A percentile compares a stretch with the other conserved stretches of the same genome.
Conservation (phyloP, 2,888 invertebrate genomes). For the Dendrolimus houi region DNA sequence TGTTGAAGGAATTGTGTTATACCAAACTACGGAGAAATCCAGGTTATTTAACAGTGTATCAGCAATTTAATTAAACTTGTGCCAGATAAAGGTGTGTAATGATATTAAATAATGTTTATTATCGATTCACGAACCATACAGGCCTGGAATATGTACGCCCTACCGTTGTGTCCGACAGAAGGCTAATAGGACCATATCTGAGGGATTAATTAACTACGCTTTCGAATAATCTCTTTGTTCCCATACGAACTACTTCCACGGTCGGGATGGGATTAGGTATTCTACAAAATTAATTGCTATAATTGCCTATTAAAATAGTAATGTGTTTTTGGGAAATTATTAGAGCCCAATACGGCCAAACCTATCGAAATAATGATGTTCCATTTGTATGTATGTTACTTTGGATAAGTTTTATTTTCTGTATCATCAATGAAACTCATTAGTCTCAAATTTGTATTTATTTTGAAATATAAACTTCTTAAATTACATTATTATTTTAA, state of each 20-base stretch:
- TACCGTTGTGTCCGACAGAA: slow-evolving; percentile 13
- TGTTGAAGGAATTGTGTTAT: no score
- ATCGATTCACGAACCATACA: neutral
- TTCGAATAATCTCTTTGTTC: slow-evolving; percentile 40
- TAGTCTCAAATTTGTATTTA: no score
- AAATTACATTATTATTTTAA: no score
- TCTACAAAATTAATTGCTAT: slow-evolving; percentile 23
- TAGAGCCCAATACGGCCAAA: slow-evolving; percentile 12
- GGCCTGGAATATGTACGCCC: slow-evolving; percentile 6
- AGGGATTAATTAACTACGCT: slow-evolving; percentile 51
- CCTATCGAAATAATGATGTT: no score
- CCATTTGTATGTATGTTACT: no score
- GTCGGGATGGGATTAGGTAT: slow-evolving; percentile 17
- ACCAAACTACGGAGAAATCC: no score
- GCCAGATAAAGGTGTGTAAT: no score
- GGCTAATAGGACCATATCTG: slow-evolving; percentile 38
- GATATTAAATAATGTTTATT: neutral
- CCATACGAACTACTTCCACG: slow-evolving; percentile 17
- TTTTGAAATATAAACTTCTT: no score
- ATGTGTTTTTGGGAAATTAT: slow-evolving; percentile 10
- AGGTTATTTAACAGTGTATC: no score
- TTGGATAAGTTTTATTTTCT: no score
- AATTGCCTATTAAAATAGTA: slow-evolving; percentile 20
- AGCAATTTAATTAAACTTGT: no score
- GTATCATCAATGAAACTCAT: no score